phyloP scores from a whole-genome alignment of 2,113 vertebrate species.

The Notothenia coriiceps region DNA sequence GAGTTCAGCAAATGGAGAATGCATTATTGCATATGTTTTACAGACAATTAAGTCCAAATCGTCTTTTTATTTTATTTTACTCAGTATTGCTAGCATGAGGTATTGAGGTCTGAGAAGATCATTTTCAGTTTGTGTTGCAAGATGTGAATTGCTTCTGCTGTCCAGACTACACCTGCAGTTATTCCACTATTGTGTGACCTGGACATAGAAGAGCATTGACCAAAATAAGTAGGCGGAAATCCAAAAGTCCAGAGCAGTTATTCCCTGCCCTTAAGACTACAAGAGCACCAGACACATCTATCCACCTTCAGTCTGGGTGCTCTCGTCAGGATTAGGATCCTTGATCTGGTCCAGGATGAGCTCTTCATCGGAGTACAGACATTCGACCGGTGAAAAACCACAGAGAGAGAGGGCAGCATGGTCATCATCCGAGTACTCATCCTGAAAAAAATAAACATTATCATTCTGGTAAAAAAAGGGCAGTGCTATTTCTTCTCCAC shows the following conservation, averaged over 20 bases:
- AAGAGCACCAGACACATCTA: not conserved
- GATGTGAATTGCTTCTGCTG: not conserved
- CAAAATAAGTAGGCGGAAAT: not conserved
- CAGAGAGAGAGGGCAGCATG: not conserved
- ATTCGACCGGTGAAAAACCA: constrained; percentile 29
- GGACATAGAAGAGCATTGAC: not conserved
- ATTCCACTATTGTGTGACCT: not conserved
- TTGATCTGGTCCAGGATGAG: constrained; percentile 6
- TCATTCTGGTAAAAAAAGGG: not conserved
- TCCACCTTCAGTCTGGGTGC: constrained; percentile 58
- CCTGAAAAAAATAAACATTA: constrained; percentile 38
- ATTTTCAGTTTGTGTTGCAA: not conserved
- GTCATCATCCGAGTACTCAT: constrained; percentile 17
- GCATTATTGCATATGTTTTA: no score
- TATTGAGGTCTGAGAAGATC: not conserved
- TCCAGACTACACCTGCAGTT: not conserved
- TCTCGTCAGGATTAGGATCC: constrained; percentile 22
- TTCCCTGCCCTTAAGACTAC: not conserved
- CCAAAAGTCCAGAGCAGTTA: not conserved
- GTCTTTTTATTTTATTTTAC: no score
- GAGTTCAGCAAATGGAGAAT: not conserved
- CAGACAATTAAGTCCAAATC: not conserved
- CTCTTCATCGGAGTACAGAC: constrained; percentile 27
- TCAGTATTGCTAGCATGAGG: not conserved
- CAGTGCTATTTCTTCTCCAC: not conserved